Evolutionary conservation across 1,140 invertebrate species (phyloP).

Genomic region (Portunus trituberculatus): DNA sequence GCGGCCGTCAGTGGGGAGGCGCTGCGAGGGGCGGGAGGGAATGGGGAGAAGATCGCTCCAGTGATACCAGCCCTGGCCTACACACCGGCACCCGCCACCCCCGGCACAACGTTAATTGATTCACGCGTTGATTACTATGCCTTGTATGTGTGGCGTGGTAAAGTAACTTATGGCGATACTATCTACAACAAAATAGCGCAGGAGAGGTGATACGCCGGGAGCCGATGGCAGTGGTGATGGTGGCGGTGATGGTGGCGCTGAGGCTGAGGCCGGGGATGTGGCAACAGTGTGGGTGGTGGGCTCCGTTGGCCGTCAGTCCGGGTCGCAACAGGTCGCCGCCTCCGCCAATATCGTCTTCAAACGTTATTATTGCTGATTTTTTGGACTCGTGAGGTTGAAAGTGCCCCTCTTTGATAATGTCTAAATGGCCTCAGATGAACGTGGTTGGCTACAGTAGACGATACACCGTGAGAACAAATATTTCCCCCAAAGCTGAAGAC

Average conservation of each 20-base stretch:
- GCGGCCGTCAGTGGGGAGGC: background rate
- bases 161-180: constrained; percentile 3
- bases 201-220: background rate
- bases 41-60: background rate
- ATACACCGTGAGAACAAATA: background rate
- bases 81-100: background rate
- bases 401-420: background rate
- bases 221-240: background rate
- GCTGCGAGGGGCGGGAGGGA: background rate
- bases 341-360: constrained; percentile 34
- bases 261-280: constrained; percentile 25
- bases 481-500: background rate
- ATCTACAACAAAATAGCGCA: constrained; percentile 13
- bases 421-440: background rate
- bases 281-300: constrained; percentile 53
- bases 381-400: background rate
- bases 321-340: constrained; percentile 68
- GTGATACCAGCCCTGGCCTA: constrained; percentile 8
- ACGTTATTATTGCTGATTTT: background rate
- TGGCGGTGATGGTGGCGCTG: background rate
- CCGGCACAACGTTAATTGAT: constrained; percentile 20
- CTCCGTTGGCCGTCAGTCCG: constrained; percentile 55
- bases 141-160: background rate
- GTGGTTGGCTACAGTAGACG: background rate
- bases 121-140: background rate